Evolutionary conservation across 2,113 vertebrate genomes (phyloP).

Genomic region (Gobiocypris rarus): DNA sequence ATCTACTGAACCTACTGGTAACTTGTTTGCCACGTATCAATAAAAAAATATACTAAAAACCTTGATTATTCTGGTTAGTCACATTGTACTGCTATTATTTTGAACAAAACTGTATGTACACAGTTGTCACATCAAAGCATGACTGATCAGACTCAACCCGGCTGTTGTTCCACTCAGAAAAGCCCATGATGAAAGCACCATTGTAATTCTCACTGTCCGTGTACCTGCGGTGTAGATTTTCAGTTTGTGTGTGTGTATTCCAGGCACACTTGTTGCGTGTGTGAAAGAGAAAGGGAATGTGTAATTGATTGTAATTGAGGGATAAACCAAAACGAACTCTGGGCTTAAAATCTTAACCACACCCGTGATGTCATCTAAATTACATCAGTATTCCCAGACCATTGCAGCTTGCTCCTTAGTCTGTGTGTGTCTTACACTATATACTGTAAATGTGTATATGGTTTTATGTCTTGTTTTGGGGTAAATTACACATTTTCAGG

Average conservation of each 20-base stretch:
- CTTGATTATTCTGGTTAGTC: too few species aligned
- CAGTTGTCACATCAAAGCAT: not conserved
- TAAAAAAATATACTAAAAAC: too few species aligned
- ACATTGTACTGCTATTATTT: too few species aligned
- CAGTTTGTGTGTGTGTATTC: not conserved
- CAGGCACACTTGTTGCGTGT: not conserved
- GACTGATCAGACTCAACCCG: not conserved
- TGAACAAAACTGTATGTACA: not conserved
- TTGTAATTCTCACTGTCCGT: slow-evolving; percentile 10
- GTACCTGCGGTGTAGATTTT: not conserved
- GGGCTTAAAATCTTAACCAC: slow-evolving; percentile 43
- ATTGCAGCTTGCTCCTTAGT: slow-evolving; percentile 23
- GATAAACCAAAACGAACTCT: slow-evolving; percentile 50
- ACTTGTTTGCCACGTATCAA: too few species aligned
- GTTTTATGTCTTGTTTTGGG: slow-evolving; percentile 27
- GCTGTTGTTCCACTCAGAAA: not conserved
- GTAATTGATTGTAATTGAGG: slow-evolving; percentile 46
- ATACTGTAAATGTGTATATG: slow-evolving; percentile 20
- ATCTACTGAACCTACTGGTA: too few species aligned
- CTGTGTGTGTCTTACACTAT: not conserved
- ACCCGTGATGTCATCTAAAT: slow-evolving; percentile 53
- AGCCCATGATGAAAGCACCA: not conserved
- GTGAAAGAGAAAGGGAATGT: slow-evolving; percentile 20
- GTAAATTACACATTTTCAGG: slow-evolving; percentile 27
- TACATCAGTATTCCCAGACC: slow-evolving; percentile 38